phyloP scores from a whole-genome alignment of 2,797 vertebrate species.

The Gymnoscopelus microlampas region DNA sequence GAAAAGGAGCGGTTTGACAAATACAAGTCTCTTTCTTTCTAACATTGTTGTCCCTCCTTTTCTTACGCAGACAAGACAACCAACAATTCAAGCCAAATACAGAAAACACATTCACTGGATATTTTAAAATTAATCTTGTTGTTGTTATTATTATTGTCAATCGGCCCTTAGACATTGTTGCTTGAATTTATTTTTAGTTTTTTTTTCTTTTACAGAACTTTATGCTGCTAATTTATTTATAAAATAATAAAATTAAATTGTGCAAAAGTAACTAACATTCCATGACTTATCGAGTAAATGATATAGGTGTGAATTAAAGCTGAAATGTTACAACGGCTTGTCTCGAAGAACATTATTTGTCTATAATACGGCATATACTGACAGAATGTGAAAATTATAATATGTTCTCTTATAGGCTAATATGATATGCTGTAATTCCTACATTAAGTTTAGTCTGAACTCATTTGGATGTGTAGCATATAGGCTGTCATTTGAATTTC shows the following conservation, averaged over 20 bases:
- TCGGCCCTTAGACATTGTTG: constrained; percentile 39
- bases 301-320: constrained; percentile 79
- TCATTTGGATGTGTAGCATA: too few species aligned
- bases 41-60: background rate
- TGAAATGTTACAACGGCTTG: constrained; percentile 43
- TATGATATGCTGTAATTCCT: too few species aligned
- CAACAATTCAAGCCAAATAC: background rate
- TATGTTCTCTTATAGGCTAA: too few species aligned
- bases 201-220: constrained; percentile 46
- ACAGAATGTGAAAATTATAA: too few species aligned
- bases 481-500: too few species aligned
- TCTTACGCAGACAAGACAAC: background rate
- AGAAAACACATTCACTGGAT: background rate
- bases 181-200: constrained; percentile 57
- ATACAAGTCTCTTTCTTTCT: too few species aligned
- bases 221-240: constrained; percentile 91
- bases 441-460: too few species aligned
- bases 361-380: too few species aligned
- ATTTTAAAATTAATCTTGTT: too few species aligned
- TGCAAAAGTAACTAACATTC: constrained; percentile 83
- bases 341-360: background rate
- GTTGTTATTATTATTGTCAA: too few species aligned
- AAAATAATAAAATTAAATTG: constrained; percentile 69
- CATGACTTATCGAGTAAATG: constrained; percentile 80
- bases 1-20: too few species aligned